Base-by-base conservation (phyloP, 2,888 invertebrate genomes). In the Notocelia uddmanniana region DNA sequence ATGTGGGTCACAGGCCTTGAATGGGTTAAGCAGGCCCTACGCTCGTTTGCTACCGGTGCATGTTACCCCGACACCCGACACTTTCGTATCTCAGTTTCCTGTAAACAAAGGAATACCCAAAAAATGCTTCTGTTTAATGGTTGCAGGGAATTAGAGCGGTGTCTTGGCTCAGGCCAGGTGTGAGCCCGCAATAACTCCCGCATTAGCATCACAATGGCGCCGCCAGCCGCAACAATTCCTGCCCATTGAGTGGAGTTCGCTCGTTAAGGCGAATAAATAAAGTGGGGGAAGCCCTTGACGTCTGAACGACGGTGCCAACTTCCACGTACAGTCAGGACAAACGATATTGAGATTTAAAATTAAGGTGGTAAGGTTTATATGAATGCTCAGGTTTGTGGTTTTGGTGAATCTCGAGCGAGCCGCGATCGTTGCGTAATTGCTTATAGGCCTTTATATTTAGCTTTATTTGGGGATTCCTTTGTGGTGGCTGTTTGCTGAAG, bases 201-300 rank as follows among this genome's bases (percentile, higher is more conserved):
- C 73, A 79, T 80, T 79, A 80, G 66, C 79, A 80, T 80, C 75
- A 80, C 78, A 81, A 82, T 78, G 78, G 76, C 71, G 74, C 66
- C 63, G 63, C 45, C 58, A 50, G 72, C 73, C 73, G 69, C 64
- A 58, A 68, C 73, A 68, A 73, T 73, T 69, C 73, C 64, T 70
- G 69, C 73, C 76, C 76, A 77, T 75, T 75, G 75, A 76, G 75
- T 73, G 74, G 76, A 76, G 79, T 77, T 74, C 75, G 78, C 79
- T 81, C 80, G 80, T 81, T 80, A 81, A 77, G 77, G 76, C 76
- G 78, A 79, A 80, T 81, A 81, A 82, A 82, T 79, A 80, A 78
- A 71, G 71, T 71, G 59, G 59, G 71, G 71, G 71, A 71, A 71
- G 66, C 76, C 77, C 78, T 80, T 78, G 76, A 77, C 77, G 79